Evolutionary conservation across 2,888 invertebrate genomes (phyloP), one percentile per base, ranked within the genome.

Genomic region (Nesidiocoris tenuis): DNA sequence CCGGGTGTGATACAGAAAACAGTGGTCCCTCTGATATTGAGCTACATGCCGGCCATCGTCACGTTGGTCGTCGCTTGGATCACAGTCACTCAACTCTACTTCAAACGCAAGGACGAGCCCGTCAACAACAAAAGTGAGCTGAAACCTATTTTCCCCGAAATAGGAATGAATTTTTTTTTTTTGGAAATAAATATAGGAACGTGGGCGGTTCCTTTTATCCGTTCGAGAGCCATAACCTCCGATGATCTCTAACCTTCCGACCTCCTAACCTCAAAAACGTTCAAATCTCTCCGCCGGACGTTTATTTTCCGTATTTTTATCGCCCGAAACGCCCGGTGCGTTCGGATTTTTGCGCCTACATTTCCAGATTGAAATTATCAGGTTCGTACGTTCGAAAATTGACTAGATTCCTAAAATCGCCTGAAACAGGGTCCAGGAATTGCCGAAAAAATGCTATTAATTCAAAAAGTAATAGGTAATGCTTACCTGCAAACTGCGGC

Each of bases 21-120:
- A 25, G 67, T 78, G 71, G 65, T 76, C 21, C 76, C 76, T 17
- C 24, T 76, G 17, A 55, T 78, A 9, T 17, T 75, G 63, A 76
- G 24, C 63, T 76, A 75, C 54, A 74, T 78, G 56, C 78, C 78
- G 63, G 72, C 61, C 54, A 70, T 78, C 16, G 63, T 76, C 19
- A 78, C 71, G 54, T 65, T 74, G 22, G 57, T 78, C 57, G 68
- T 77, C 64, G 75, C 76, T 24, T 78, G 78, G 78, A 75, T 78
- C 57, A 74, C 75, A 16, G 63, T 74, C 1, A 68, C 67, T 25
- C 78, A 78, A 65, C 63, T 77, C 1, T 75, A 76, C 65, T 77
- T 72, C 61, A 71, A 75, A 21, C 76, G 66, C 25, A 72, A 72
- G 22, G 72, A 72, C 23, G 72, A 72, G 18, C 2, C 59, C 19